Conservation (phyloP, 2,113 vertebrate genomes). For the Rhodinocichla rosea region DNA sequence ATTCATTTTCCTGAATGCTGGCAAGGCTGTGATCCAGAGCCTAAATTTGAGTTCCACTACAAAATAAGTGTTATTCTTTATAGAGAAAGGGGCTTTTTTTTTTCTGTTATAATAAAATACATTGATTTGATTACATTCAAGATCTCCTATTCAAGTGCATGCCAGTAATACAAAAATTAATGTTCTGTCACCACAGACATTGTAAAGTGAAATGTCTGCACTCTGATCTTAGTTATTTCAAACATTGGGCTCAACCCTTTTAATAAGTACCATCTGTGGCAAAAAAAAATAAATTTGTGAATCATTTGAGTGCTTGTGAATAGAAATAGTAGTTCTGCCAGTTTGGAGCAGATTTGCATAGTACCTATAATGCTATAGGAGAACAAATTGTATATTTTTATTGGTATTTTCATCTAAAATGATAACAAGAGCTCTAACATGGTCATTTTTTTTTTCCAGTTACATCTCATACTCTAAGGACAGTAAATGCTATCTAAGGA, state of each 20-base stretch:
- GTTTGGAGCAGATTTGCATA: background rate
- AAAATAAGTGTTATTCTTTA: background rate
- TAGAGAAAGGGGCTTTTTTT: background rate
- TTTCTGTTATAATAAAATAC: background rate
- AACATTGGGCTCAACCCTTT: background rate
- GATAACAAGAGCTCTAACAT: background rate
- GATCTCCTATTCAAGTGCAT: background rate
- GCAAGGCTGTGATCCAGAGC: background rate
- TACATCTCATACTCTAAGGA: background rate
- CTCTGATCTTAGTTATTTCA: background rate
- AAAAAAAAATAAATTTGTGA: background rate
- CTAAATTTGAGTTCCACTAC: background rate
- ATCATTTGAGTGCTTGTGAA: background rate
- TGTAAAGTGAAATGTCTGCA: background rate
- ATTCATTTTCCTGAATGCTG: background rate
- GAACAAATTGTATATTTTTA: background rate
- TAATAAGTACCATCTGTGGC: background rate
- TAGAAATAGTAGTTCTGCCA: background rate
- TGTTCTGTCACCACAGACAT: background rate
- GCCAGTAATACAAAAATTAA: constrained; percentile 9
- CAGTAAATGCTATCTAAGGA: background rate
- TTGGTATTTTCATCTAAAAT: background rate
- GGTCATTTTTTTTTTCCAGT: background rate
- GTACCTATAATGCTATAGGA: background rate
- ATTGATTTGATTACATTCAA: background rate